These are phyloP conservation scores for Drosophila bocqueti DNA, from an alignment of 1,140 invertebrate species.

Conservation along the genomic window DNA sequence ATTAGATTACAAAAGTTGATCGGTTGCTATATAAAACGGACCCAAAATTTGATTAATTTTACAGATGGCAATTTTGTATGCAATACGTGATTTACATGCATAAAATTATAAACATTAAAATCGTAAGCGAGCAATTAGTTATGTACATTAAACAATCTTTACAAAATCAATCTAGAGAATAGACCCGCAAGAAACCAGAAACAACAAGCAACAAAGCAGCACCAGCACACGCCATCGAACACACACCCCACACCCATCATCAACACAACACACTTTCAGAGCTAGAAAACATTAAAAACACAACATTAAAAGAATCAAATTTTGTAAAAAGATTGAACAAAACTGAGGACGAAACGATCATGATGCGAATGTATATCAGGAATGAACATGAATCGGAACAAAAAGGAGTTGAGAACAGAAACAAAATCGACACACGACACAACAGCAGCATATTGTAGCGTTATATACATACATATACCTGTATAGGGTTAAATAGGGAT, in stretches of 20 bases:
- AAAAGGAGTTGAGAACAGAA: background rate
- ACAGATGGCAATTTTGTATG: conserved; percentile 63
- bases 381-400: conserved; percentile 18
- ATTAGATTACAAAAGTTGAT: conserved; percentile 9
- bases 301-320: conserved; percentile 30
- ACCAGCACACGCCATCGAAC: conserved; percentile 18
- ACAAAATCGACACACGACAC: conserved; percentile 14
- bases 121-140: conserved; percentile 53
- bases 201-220: conserved; percentile 11
- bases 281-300: conserved; percentile 14
- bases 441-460: conserved; percentile 18
- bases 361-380: conserved; percentile 29
- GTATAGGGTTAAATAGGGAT: conserved; percentile 10
- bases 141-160: conserved; percentile 49
- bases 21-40: conserved; percentile 25
- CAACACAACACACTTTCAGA: conserved; percentile 8
- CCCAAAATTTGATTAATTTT: conserved; percentile 40
- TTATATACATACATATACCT: conserved; percentile 23
- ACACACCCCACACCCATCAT: conserved; percentile 1
- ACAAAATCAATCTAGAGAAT: conserved; percentile 34
- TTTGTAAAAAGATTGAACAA: conserved; percentile 45
- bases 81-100: conserved; percentile 75
- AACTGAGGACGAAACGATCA: background rate
- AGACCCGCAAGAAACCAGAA: background rate
- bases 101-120: conserved; percentile 43